These are phyloP conservation scores for Parauchenoglanis punctatus DNA, from an alignment of 2,797 vertebrate genomes.

Conservation along the genomic window DNA sequence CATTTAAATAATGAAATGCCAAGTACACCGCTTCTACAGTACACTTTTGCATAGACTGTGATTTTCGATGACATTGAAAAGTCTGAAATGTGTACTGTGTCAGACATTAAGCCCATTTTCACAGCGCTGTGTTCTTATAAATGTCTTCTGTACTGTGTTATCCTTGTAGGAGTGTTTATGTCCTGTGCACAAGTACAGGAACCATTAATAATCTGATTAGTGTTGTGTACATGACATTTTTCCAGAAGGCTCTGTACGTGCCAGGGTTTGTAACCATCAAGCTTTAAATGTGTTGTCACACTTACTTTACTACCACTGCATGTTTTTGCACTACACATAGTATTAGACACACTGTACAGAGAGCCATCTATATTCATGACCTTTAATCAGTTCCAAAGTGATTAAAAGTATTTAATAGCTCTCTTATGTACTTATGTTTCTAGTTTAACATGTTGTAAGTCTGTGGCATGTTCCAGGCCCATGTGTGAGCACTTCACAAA, in stretches of 20 bases:
- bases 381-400: conserved; percentile 11
- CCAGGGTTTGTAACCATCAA: conserved; percentile 2
- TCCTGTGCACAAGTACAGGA: background rate
- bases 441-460: conserved; percentile 37
- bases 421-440: conserved; percentile 25
- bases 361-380: background rate
- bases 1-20: conserved; percentile 16
- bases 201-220: background rate
- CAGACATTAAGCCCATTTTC: background rate
- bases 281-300: conserved; percentile 18
- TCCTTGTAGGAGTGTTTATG: background rate
- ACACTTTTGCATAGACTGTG: background rate
- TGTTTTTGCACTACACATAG: conserved; percentile 19
- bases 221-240: background rate
- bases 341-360: conserved; percentile 25
- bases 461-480: conserved; percentile 37
- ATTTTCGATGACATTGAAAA: background rate
- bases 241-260: background rate
- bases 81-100: background rate
- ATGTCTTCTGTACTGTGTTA: background rate
- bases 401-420: conserved; percentile 12
- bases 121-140: background rate
- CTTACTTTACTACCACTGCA: conserved; percentile 2
- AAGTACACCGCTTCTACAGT: conserved; percentile 2
- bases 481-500: conserved; percentile 45